Percentiles rank a stretch among this genome's conserved stretches.
These are phyloP conservation scores for Aplocera efformata DNA, from an alignment of 2,888 invertebrate species.

Conservation along the genomic window DNA sequence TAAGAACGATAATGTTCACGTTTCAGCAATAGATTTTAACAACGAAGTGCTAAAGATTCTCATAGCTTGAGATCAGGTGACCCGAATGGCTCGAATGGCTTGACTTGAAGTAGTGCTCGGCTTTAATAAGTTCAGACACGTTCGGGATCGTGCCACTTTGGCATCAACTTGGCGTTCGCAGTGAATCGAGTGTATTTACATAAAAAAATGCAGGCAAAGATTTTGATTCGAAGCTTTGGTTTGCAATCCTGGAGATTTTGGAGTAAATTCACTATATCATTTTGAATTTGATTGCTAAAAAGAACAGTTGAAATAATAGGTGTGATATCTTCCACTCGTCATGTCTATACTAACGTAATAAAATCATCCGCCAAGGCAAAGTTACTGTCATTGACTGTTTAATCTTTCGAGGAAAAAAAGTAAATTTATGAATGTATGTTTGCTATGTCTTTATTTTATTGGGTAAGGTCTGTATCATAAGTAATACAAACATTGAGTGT, in stretches of 20 bases:
- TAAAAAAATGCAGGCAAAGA: conserved; percentile 30
- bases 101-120: conserved; percentile 27
- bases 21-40: conserved; percentile 46
- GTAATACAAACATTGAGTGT: conserved; percentile 27
- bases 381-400: no score
- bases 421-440: no score
- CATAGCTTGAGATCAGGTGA: conserved; percentile 22
- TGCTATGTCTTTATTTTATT: not conserved
- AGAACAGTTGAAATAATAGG: no score
- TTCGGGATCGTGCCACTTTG: conserved; percentile 31
- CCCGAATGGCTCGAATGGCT: conserved; percentile 23
- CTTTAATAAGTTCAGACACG: conserved; percentile 44
- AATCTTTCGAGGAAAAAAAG: no score
- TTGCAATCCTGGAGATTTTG: no score
- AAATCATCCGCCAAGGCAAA: no score
- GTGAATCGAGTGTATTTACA: conserved; percentile 34
- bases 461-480: conserved; percentile 23
- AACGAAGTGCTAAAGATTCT: conserved; percentile 26
- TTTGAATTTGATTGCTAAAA: no score
- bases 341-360: no score
- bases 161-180: conserved; percentile 29
- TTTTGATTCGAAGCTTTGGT: conserved; percentile 5
- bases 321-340: no score
- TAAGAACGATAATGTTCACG: conserved; percentile 40
- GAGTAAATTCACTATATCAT: no score